These are phyloP conservation scores for Osedax frankpressi DNA, from an alignment of 2,888 invertebrate species.

Conservation along the genomic window DNA sequence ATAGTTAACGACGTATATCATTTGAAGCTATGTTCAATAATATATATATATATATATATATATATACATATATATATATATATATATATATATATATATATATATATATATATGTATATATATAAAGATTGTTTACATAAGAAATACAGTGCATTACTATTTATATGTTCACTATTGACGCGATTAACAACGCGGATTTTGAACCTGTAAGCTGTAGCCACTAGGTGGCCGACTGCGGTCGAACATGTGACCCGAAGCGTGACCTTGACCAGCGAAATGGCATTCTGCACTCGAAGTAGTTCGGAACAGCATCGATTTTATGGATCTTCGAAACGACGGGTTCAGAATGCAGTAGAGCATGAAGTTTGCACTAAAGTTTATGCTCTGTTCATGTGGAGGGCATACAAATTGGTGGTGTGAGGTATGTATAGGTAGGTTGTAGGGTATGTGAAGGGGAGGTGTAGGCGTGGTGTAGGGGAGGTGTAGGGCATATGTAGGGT, in stretches of 20 bases:
- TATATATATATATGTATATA: no score
- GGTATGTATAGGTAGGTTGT: no score
- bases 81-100: background rate
- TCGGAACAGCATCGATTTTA: constrained; percentile 24
- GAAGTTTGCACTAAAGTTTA: constrained; percentile 64
- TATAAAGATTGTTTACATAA: no score
- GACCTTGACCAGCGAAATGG: background rate
- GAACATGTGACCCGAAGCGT: background rate
- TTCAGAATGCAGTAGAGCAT: constrained; percentile 67
- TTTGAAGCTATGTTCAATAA: background rate
- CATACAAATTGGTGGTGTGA: no score
- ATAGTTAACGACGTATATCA: no score
- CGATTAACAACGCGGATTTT: no score
- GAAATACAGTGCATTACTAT: no score
- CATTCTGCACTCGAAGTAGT: background rate
- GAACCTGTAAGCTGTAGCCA: background rate
- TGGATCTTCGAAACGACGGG: constrained; percentile 61
- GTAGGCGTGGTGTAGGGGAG: no score
- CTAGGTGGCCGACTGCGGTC: background rate
- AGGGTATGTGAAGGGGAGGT: no score
- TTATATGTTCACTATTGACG: no score
- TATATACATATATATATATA: background rate
- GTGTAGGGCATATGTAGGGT: no score
- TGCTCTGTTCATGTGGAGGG: no score
- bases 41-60: background rate